Base-by-base conservation (phyloP, 2,113 vertebrate genomes). In the Pituophis catenifer region DNA sequence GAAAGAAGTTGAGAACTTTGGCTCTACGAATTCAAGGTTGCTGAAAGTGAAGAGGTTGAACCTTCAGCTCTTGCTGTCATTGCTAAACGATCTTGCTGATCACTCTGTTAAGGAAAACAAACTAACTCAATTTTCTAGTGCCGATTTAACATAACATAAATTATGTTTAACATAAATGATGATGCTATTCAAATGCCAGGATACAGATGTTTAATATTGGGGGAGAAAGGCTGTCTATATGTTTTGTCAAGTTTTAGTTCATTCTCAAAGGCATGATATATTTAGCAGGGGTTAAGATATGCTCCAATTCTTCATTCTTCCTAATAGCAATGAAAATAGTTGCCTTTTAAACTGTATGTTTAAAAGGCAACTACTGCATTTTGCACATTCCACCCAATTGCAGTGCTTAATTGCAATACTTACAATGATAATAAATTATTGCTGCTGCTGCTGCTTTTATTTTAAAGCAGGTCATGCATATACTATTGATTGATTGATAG, bases 251-350 rank as follows among this genome's bases (percentile, higher is more conserved):
- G n/a, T 57, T 55, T 87, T 29, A 93, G 95, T 21, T 93, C 87
- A 54, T 62, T 91, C 95, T 87, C 15, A 0, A 48, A 55, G 94
- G 93, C 50, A 93, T 94, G 93, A 96, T 89, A 86, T 0, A 89
- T 91, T 3, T 95, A 90, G 95, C 93, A 86, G 62, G 0, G 15
- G 58, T n/a, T 53, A 88, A 75, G 19, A 5, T 15, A 11, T n/a
- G 33, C n/a, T 86, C 93, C 91, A 88, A 59, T 88, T 65, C 70
- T 95, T 93, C 89, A 55, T 90, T 90, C 65, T 8, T 85, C n/a
- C 29, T 8, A 48, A 8, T 26, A 89, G 38, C 54, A 89, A 55
- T 90, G 91, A 44, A 95, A 95, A 93, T 86, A 54, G 81, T 53
- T 52, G 48, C 91, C 29, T 92, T 92, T 92, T 62, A 13, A 88